These are phyloP conservation scores for Quadroppia sp. DNA, from an alignment of 2,888 invertebrate species.

Conservation along the genomic window DNA sequence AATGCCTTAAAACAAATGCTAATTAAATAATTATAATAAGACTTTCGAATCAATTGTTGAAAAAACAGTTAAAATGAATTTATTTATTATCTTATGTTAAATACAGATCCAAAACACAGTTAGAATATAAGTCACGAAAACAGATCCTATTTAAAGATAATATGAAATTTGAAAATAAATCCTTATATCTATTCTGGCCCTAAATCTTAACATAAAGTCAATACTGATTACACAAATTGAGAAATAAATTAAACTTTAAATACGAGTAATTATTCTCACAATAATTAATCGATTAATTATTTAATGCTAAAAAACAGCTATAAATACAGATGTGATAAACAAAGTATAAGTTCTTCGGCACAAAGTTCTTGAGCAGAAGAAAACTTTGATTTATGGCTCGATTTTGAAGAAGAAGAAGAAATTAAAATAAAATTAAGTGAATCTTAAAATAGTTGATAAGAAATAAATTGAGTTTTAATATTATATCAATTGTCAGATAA, in stretches of 20 bases:
- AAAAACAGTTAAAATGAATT: background rate
- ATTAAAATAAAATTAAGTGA: background rate
- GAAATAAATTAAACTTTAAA: background rate
- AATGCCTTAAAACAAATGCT: no score
- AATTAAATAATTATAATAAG: background rate
- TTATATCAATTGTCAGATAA: no score
- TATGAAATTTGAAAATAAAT: background rate
- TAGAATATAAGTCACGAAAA: constrained; percentile 2
- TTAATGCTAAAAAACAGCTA: background rate
- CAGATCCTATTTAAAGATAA: background rate
- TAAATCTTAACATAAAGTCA: background rate
- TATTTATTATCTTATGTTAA: background rate
- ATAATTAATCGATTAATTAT: background rate
- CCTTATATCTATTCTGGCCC: background rate
- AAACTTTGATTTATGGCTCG: background rate
- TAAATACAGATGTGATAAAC: background rate
- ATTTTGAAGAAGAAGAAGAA: background rate
- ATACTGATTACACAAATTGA: background rate
- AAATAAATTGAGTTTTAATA: background rate
- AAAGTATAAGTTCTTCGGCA: no score
- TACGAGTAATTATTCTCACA: background rate
- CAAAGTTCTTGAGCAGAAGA: background rate
- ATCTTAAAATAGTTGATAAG: background rate
- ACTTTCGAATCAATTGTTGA: background rate
- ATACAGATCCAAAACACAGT: background rate